Percentiles rank a stretch among this genome's conserved stretches.
phyloP scores from a whole-genome alignment of 2,797 vertebrate species.

The Lerista edwardsae region DNA sequence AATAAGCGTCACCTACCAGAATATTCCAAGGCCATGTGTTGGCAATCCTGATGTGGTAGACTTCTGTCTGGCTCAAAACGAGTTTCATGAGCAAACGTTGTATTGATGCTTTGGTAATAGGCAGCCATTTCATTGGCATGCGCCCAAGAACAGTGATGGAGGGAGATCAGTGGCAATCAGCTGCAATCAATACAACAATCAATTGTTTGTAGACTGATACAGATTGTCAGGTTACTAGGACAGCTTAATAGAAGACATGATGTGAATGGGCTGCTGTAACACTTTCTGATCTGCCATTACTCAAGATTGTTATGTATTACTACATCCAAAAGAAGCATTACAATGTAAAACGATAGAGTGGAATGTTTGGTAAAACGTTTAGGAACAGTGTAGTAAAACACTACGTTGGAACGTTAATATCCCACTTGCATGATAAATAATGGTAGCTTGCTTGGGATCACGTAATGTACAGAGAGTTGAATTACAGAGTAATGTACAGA shows the following conservation, averaged over 20 bases:
- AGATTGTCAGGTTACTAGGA: neutral
- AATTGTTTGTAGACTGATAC: neutral
- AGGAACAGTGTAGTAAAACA: too few relatives aligned
- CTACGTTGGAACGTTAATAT: neutral
- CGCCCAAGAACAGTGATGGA: neutral
- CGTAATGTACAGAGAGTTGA: too few relatives aligned
- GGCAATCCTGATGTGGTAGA: neutral
- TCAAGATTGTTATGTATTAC: neutral
- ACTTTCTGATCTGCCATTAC: neutral
- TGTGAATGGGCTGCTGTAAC: neutral
- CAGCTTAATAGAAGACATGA: neutral
- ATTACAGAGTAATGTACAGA: too few relatives aligned
- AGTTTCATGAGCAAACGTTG: neutral
- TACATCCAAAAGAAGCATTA: neutral
- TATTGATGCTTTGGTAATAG: neutral
- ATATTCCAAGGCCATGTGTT: neutral
- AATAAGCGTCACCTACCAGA: neutral
- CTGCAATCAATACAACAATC: neutral
- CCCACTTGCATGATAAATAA: neutral
- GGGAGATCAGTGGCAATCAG: neutral
- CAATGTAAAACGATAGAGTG: neutral
- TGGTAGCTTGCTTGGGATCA: too few relatives aligned
- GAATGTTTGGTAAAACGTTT: too few relatives aligned
- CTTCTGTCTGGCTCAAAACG: neutral
- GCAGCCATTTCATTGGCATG: neutral